Evolutionary conservation across 2,113 vertebrate genomes (phyloP).

Genomic region (Gracilinanus agilis): DNA sequence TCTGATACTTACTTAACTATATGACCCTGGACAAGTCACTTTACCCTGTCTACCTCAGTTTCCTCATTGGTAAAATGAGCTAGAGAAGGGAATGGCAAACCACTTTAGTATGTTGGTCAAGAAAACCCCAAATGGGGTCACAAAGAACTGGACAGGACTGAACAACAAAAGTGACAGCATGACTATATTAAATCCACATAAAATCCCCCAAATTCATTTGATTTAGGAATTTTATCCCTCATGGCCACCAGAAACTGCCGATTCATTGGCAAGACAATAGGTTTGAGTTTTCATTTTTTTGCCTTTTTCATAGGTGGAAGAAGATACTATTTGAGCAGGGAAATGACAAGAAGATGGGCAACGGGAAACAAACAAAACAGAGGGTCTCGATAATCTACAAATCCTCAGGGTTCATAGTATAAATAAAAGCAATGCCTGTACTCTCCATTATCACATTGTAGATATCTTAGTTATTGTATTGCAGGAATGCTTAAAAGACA

Average conservation of each 20-base stretch:
- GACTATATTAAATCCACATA: background rate
- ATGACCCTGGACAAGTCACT: too few relatives aligned
- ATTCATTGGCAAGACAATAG: background rate
- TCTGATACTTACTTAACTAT: too few relatives aligned
- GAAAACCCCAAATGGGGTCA: too few relatives aligned
- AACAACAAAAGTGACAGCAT: background rate
- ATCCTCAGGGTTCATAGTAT: background rate
- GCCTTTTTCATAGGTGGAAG: background rate
- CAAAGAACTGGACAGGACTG: too few relatives aligned
- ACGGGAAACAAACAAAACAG: background rate
- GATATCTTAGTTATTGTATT: background rate
- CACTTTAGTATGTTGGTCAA: too few relatives aligned
- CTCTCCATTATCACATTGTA: background rate
- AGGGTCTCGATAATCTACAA: background rate
- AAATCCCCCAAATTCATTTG: background rate
- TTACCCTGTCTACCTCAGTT: too few relatives aligned
- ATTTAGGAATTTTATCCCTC: background rate
- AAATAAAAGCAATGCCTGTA: background rate
- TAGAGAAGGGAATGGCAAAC: too few relatives aligned
- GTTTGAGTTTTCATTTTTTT: background rate
- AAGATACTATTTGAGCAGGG: background rate
- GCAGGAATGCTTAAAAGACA: slow-evolving; percentile 34
- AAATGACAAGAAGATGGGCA: background rate
- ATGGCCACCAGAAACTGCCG: background rate
- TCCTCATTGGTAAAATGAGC: too few relatives aligned